phyloP scores from a whole-genome alignment of 2,888 invertebrate species.

The Byasa hedistus region DNA sequence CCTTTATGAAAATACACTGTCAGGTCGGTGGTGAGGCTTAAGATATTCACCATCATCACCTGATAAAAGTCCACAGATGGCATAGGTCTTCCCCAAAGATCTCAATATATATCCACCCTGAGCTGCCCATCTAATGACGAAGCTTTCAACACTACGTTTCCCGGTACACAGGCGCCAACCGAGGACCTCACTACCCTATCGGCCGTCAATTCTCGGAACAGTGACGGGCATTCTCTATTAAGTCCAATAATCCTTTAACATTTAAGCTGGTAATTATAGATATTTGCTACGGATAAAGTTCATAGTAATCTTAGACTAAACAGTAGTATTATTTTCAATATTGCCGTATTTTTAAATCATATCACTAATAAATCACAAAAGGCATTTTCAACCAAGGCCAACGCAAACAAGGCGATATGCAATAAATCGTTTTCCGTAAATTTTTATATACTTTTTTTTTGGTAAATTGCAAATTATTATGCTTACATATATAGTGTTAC shows the following conservation, averaged over 20 bases:
- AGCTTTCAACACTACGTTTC: too few species aligned
- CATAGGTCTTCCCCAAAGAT: too few species aligned
- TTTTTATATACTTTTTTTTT: conserved; percentile 5
- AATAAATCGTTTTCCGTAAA: background rate
- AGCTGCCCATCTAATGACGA: too few species aligned
- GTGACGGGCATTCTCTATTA: too few species aligned
- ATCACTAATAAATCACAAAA: conserved; percentile 17
- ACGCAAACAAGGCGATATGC: background rate
- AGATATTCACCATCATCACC: too few species aligned
- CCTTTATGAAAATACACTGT: too few species aligned
- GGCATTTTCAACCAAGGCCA: conserved; percentile 8
- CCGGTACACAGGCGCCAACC: too few species aligned
- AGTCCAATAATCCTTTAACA: too few species aligned
- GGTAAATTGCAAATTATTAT: conserved; percentile 16
- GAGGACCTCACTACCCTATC: too few species aligned
- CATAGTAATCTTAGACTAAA: background rate
- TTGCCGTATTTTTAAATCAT: conserved; percentile 23
- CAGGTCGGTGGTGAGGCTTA: too few species aligned
- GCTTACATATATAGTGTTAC: conserved; percentile 9
- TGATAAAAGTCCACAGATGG: background rate
- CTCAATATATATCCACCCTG: too few species aligned
- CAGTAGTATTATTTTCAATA: background rate
- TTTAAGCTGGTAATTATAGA: background rate
- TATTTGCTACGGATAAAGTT: background rate
- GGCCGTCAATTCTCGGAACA: too few species aligned